A percentile compares a stretch with the other conserved stretches of the same genome.
These are phyloP conservation scores for Cheilosia impressa DNA, from an alignment of 2,888 invertebrate genomes.

Conservation along the genomic window DNA sequence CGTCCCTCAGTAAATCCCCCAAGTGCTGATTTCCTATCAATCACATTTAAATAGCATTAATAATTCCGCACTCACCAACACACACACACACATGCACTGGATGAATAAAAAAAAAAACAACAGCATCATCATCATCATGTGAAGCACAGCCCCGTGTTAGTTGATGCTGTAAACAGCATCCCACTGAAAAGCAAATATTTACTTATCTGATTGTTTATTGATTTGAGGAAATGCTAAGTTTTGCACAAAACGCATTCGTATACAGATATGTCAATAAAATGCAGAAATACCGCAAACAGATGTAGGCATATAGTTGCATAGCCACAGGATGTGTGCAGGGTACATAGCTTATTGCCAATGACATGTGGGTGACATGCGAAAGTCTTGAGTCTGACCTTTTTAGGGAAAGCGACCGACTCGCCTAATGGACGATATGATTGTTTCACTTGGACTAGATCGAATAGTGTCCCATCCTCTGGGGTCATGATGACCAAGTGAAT, in stretches of 20 bases:
- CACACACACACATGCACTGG: neutral
- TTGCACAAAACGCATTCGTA: constrained; percentile 52
- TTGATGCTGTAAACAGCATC: constrained; percentile 67
- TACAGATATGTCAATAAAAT: constrained; percentile 43
- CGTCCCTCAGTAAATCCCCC: constrained; percentile 44
- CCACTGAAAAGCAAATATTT: constrained; percentile 70
- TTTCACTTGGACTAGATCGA: neutral
- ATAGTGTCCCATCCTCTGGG: neutral
- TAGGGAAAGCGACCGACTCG: neutral
- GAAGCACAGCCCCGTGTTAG: constrained; percentile 39
- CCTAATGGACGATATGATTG: constrained; percentile 10
- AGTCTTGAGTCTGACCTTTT: neutral
- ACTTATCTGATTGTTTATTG: constrained; percentile 73
- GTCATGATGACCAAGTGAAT: constrained; percentile 7
- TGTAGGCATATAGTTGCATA: constrained; percentile 21
- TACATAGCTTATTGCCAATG: neutral
- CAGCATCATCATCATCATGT: constrained; percentile 28
- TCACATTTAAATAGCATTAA: constrained; percentile 59
- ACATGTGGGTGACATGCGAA: constrained; percentile 7
- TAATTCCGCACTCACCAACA: constrained; percentile 32
- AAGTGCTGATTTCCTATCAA: constrained; percentile 54
- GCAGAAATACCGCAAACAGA: constrained; percentile 54
- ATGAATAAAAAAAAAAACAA: constrained; percentile 35
- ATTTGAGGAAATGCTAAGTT: constrained; percentile 72
- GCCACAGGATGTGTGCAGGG: constrained; percentile 9